Evolutionary conservation across 2,888 invertebrate genomes (phyloP).

Genomic region (Cosmorhoe ocellata): DNA sequence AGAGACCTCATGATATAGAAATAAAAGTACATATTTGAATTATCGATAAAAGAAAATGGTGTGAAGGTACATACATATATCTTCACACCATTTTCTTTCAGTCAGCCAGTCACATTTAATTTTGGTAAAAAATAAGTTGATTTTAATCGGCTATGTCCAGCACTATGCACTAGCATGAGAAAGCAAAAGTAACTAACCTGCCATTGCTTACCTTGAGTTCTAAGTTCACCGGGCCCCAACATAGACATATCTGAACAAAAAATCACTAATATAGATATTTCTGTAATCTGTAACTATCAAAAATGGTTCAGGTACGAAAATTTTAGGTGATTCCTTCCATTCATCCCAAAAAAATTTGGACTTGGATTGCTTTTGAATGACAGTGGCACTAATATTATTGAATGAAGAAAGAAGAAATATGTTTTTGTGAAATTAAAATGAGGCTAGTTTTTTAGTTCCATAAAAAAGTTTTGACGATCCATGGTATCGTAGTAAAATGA

Average conservation of each 20-base stretch:
- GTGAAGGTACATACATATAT: too few species aligned
- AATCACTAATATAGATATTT: slow-evolving; percentile 1
- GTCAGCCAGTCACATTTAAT: too few species aligned
- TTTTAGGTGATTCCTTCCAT: slow-evolving; percentile 22
- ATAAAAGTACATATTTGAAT: too few species aligned
- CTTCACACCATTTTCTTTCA: too few species aligned
- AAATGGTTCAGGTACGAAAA: slow-evolving; percentile 25
- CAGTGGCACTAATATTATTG: slow-evolving; percentile 23
- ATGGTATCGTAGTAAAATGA: too few species aligned
- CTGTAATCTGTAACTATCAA: slow-evolving; percentile 2
- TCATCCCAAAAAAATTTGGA: slow-evolving; percentile 15
- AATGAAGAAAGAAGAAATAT: slow-evolving; percentile 10
- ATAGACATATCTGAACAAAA: slow-evolving; percentile 38
- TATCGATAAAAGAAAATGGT: too few species aligned
- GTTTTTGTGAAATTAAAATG: slow-evolving; percentile 1
- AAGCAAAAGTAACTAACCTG: neutral
- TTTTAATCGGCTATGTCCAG: too few species aligned
- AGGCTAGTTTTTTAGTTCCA: neutral
- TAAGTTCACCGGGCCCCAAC: slow-evolving; percentile 36
- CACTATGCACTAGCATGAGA: too few species aligned
- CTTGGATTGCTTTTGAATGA: slow-evolving; percentile 4
- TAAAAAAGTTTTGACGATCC: neutral
- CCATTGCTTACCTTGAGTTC: slow-evolving; percentile 50
- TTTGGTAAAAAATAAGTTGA: too few species aligned
- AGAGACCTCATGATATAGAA: too few species aligned